phyloP scores from a whole-genome alignment of 2,113 vertebrate genomes.

The Morone saxatilis region DNA sequence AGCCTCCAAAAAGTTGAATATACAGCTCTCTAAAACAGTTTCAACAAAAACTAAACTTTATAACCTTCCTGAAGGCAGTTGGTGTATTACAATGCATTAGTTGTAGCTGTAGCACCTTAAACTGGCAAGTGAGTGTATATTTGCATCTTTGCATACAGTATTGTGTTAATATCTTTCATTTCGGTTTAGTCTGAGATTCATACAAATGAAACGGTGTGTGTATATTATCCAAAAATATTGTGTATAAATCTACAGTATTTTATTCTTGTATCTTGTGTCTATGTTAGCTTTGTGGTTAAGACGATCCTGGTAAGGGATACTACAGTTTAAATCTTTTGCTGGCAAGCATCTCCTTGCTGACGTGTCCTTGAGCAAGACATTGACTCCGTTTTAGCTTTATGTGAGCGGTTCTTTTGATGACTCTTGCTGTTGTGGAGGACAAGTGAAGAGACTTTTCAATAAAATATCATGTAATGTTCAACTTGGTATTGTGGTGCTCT shows the following conservation, averaged over 20 bases:
- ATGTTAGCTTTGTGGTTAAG: background rate
- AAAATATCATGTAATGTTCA: background rate
- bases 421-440: background rate
- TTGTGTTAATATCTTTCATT: background rate
- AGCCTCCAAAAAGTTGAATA: too few species aligned
- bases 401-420: background rate
- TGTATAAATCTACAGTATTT: background rate
- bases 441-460: background rate
- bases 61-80: background rate
- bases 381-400: background rate
- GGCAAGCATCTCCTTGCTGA: background rate
- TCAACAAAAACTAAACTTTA: background rate
- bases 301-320: background rate
- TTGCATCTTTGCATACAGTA: background rate
- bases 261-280: background rate
- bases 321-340: constrained; percentile 1
- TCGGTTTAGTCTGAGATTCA: background rate
- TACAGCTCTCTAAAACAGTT: too few species aligned
- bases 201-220: background rate
- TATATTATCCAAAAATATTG: background rate
- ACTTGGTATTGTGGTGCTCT: background rate
- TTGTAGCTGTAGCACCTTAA: background rate
- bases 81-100: background rate
- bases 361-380: background rate
- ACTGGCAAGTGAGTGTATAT: background rate